Percentiles rank a stretch among this genome's conserved stretches.
Evolutionary conservation across 2,888 invertebrate species (phyloP).

Genomic region (Agonopterix subpropinquella): DNA sequence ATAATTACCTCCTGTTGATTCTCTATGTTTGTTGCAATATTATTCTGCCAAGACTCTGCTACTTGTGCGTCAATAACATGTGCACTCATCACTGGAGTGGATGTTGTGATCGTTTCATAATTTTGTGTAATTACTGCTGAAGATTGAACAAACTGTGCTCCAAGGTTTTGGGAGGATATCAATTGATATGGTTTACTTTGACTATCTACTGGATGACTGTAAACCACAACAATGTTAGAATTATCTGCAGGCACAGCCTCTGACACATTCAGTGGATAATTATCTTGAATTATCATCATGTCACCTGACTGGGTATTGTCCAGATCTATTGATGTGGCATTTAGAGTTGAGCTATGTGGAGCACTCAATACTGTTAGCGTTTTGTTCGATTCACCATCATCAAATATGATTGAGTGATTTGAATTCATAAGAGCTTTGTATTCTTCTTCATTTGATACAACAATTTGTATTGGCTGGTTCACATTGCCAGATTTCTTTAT

Average conservation of each 20-base stretch:
- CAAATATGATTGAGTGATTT: constrained; percentile 63
- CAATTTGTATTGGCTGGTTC: constrained; percentile 63
- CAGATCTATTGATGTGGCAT: constrained; percentile 49
- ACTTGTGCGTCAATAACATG: constrained; percentile 45
- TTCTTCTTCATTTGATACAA: constrained; percentile 69
- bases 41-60: constrained; percentile 46
- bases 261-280: constrained; percentile 74
- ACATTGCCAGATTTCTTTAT: constrained; percentile 43
- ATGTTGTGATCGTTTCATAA: constrained; percentile 56
- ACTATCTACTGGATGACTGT: constrained; percentile 76
- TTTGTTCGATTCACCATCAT: constrained; percentile 51
- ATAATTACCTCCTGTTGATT: neutral
- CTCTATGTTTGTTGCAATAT: constrained; percentile 20
- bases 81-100: constrained; percentile 65
- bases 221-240: constrained; percentile 79
- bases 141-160: constrained; percentile 53
- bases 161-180: constrained; percentile 50
- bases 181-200: constrained; percentile 74
- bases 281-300: constrained; percentile 78
- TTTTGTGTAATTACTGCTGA: constrained; percentile 60
- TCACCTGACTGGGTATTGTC: constrained; percentile 73
- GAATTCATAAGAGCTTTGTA: constrained; percentile 63
- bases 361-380: constrained; percentile 53
- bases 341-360: constrained; percentile 36
- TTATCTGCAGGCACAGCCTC: constrained; percentile 65